Evolutionary conservation across 2,888 invertebrate species (phyloP).

Genomic region (Meiosimyza decipiens): DNA sequence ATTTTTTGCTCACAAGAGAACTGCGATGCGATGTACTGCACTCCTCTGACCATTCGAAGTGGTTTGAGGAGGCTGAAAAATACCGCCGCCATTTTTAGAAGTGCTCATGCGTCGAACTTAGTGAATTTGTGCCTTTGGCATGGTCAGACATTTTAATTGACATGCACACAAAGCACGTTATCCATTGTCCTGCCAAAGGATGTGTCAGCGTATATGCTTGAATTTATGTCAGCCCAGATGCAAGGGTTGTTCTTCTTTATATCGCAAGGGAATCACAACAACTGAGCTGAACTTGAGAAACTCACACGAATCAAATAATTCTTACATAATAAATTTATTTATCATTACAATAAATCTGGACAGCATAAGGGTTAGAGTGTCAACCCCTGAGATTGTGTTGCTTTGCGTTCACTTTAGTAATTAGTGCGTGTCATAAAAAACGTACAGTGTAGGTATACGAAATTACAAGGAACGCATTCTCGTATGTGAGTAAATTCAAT

Average conservation of each 20-base stretch:
- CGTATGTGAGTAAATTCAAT: no score
- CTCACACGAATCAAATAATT: constrained; percentile 49
- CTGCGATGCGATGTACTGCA: not conserved
- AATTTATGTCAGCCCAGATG: not conserved
- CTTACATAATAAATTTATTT: constrained; percentile 65
- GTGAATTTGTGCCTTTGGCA: not conserved
- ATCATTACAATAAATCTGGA: constrained; percentile 59
- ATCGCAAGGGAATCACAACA: not conserved
- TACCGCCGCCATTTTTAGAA: constrained; percentile 41
- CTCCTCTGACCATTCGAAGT: not conserved
- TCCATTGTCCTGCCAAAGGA: not conserved
- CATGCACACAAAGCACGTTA: not conserved
- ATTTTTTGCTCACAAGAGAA: constrained; percentile 18
- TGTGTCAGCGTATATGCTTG: not conserved
- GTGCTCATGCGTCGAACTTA: constrained; percentile 16
- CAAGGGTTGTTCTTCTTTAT: not conserved
- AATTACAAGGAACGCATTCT: no score
- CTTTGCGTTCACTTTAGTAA: constrained; percentile 2
- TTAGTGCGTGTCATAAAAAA: no score
- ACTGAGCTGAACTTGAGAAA: not conserved
- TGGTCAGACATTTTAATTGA: constrained; percentile 26
- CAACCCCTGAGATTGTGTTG: constrained; percentile 45
- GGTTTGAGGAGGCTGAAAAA: constrained; percentile 40
- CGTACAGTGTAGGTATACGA: no score
- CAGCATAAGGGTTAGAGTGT: constrained; percentile 53